phyloP scores from a whole-genome alignment of 2,797 vertebrate species.

The Gobio occitaniae region DNA sequence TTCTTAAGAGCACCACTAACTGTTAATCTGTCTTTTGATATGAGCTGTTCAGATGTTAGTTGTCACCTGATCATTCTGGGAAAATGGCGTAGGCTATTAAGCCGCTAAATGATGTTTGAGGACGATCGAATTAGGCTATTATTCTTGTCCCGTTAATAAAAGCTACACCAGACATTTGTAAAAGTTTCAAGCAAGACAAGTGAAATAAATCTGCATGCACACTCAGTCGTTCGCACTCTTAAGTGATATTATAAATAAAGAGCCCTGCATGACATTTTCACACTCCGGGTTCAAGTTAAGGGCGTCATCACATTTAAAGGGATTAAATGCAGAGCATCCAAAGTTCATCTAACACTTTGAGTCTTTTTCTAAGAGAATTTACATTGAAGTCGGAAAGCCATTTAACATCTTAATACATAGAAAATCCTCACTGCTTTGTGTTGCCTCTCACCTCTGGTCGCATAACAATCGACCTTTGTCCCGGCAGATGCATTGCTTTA shows the following conservation, averaged over 20 bases:
- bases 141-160: not conserved
- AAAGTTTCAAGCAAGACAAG: conserved; percentile 67
- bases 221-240: conserved; percentile 73
- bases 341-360: conserved; percentile 81
- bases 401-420: conserved; percentile 83
- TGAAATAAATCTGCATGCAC: conserved; percentile 80
- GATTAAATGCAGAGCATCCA: conserved; percentile 78
- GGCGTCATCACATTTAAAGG: conserved; percentile 78
- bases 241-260: conserved; percentile 80
- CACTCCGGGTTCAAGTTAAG: conserved; percentile 84
- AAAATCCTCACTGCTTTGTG: conserved; percentile 64
- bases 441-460: conserved; percentile 56
- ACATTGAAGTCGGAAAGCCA: conserved; percentile 76
- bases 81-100: not conserved
- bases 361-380: conserved; percentile 79
- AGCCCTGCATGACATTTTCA: conserved; percentile 80
- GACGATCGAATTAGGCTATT: not conserved
- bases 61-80: not conserved
- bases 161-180: not conserved
- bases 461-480: conserved; percentile 63
- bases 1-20: not conserved
- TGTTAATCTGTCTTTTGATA: not conserved
- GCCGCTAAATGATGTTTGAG: not conserved
- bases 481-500: conserved; percentile 47
- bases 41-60: not conserved